Percentiles rank a stretch among this genome's conserved stretches.
These are phyloP conservation scores for Oreortyx pictus DNA, from an alignment of 2,797 vertebrate genomes.

Conservation along the genomic window DNA sequence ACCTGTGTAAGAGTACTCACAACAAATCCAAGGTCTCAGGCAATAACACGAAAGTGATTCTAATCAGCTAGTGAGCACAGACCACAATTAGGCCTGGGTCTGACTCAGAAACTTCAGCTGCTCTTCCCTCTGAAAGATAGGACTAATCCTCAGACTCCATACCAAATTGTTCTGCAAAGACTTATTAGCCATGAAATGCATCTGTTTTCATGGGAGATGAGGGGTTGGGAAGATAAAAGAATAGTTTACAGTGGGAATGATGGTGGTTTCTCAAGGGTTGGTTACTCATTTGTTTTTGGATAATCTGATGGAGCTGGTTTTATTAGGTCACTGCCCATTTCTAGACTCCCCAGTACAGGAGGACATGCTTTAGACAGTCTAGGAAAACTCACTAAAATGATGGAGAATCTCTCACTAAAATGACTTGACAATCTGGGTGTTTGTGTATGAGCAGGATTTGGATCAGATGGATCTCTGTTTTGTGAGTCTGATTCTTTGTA, in stretches of 20 bases:
- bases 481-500: not conserved
- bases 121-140: not conserved
- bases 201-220: not conserved
- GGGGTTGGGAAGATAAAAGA: not conserved
- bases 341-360: not conserved
- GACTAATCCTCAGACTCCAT: not conserved
- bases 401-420: not conserved
- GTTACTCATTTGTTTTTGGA: not conserved
- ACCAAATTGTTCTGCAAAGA: not conserved
- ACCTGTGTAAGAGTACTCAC: not conserved
- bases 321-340: not conserved
- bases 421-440: not conserved
- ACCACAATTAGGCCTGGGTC: not conserved
- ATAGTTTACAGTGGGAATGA: not conserved
- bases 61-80: not conserved
- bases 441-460: not conserved
- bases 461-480: not conserved
- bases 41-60: not conserved
- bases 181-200: not conserved
- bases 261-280: not conserved
- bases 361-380: not conserved
- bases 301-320: not conserved
- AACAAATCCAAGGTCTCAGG: conserved; percentile 16
- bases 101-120: not conserved
- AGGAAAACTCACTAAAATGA: not conserved